Evolutionary conservation across 2,797 vertebrate species (phyloP), one percentile per base, ranked within the genome.

Genomic region (Carapus acus): DNA sequence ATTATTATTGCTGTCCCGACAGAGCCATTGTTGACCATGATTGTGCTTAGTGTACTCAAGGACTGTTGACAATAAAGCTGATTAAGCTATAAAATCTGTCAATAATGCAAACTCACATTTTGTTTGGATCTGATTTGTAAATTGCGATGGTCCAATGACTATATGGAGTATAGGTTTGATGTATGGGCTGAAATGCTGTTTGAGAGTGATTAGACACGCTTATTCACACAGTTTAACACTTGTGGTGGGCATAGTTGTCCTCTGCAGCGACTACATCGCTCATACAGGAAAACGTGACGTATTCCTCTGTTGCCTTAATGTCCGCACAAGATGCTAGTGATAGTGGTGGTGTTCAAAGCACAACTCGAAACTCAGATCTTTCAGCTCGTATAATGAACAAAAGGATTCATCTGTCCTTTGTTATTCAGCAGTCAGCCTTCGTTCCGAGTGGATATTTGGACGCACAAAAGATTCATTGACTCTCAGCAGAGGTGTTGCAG

Each of bases 391-490:
- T n/a, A n/a, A n/a, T n/a, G n/a, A n/a, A n/a, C n/a, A n/a, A n/a
- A n/a, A n/a, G 14, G 24, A 47, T 36, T 14, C 13, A 37, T 39
- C 19, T 20, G 33, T 33, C 17, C 47, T 31, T 7, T 27, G 29
- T 49, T 66, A 45, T 61, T 60, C 44, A 64, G 58, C 60, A 65
- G 53, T 50, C 8, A 39, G 38, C 68, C 14, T 21, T 39, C 37
- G 57, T 54, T 71, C 58, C 69, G 9, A 54, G 47, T 74, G 38
- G 65, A 56, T 58, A 65, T 77, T 72, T 84, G 85, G 86, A 78
- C 74, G 47, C 77, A 17, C 36, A 67, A 47, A 79, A 83, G 21
- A 20, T 15, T 6, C 34, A 37, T 37, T 37, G 34, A 41, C 16
- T 48, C 21, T 36, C 11, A 33, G 6, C 6, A 8, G 2, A 16